phyloP scores from a whole-genome alignment of 2,113 vertebrate genomes.

The Synchiropus splendidus region DNA sequence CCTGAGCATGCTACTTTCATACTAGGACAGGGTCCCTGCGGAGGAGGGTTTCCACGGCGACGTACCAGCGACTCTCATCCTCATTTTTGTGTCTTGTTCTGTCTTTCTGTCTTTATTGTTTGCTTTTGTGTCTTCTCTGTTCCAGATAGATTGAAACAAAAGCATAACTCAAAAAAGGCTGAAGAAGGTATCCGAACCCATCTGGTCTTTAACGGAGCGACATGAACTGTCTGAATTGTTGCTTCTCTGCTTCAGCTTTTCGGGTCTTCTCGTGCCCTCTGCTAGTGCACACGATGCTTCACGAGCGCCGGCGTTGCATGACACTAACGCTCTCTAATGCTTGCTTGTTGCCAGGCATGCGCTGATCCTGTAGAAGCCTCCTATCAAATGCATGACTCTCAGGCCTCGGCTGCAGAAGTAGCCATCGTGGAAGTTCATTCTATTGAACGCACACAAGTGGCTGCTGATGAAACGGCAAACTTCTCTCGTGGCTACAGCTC shows the following conservation, averaged over 20 bases:
- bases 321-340: conserved; percentile 32
- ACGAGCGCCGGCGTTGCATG: conserved; percentile 40
- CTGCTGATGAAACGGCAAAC: background rate
- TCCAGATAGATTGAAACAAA: conserved; percentile 93
- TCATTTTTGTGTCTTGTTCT: conserved; percentile 49
- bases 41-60: conserved; percentile 23
- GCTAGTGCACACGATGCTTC: conserved; percentile 10
- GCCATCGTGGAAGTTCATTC: conserved; percentile 36
- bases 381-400: conserved; percentile 34
- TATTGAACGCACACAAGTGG: too few relatives aligned
- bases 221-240: conserved; percentile 26
- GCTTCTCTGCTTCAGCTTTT: conserved; percentile 9
- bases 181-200: conserved; percentile 73
- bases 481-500: conserved; percentile 39
- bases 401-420: conserved; percentile 20
- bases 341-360: conserved; percentile 29
- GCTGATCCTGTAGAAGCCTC: conserved; percentile 8
- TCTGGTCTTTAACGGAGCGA: conserved; percentile 40
- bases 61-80: conserved; percentile 36
- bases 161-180: conserved; percentile 82
- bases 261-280: conserved; percentile 27
- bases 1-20: conserved; percentile 47
- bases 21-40: conserved; percentile 11
- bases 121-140: conserved; percentile 73
- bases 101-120: conserved; percentile 50